Evolutionary conservation across 1,140 invertebrate genomes (phyloP).

Genomic region (Trypoxylus dichotomus): DNA sequence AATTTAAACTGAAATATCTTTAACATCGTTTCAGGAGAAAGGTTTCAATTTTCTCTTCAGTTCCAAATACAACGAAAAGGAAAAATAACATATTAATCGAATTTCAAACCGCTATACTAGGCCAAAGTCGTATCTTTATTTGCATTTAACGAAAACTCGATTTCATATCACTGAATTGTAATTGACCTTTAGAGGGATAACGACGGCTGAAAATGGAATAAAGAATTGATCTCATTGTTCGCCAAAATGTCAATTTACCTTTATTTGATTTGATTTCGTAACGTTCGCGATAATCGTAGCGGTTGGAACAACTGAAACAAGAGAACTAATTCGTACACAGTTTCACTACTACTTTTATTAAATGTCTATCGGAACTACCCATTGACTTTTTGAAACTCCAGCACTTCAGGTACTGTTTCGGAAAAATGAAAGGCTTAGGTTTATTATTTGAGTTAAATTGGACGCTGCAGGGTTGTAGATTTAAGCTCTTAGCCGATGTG

Average conservation of each 20-base stretch:
- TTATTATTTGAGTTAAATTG: neutral
- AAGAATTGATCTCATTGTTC: neutral
- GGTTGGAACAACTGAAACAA: neutral
- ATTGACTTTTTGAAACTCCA: neutral
- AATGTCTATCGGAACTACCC: neutral
- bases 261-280: neutral
- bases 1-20: too few species aligned
- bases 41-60: too few species aligned
- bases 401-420: neutral
- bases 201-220: neutral
- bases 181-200: too few species aligned
- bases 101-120: too few species aligned
- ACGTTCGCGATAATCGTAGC: neutral
- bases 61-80: neutral
- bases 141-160: too few species aligned
- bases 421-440: neutral
- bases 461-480: too few species aligned
- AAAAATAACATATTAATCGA: too few species aligned
- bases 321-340: neutral
- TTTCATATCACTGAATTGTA: too few species aligned
- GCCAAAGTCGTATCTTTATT: too few species aligned
- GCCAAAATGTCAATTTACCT: neutral
- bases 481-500: too few species aligned
- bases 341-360: neutral
- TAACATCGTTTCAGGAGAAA: too few species aligned